These are phyloP conservation scores for Latrodectus hesperus DNA, from an alignment of 2,888 invertebrate genomes.

Conservation along the genomic window DNA sequence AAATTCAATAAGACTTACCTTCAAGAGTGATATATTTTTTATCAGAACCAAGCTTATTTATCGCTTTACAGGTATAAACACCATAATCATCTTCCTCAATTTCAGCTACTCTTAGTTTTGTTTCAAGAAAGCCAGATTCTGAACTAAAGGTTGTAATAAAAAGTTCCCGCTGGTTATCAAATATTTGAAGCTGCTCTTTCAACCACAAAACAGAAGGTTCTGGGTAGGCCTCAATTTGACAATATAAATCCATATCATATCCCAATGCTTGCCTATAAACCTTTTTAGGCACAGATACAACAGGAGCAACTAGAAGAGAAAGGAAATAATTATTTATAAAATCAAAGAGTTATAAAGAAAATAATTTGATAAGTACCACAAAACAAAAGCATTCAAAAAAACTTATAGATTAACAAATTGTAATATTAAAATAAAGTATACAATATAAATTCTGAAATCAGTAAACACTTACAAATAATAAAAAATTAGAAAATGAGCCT, in stretches of 20 bases:
- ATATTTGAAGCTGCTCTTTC: constrained; percentile 85
- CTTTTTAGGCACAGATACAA: constrained; percentile 83
- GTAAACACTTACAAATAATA: too few relatives aligned
- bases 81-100: constrained; percentile 95
- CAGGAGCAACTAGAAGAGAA: constrained; percentile 81
- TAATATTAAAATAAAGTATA: too few relatives aligned
- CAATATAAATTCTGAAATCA: too few relatives aligned
- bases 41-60: constrained; percentile 89
- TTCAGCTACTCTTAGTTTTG: constrained; percentile 89
- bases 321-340: too few relatives aligned
- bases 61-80: constrained; percentile 87
- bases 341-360: too few relatives aligned
- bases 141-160: constrained; percentile 93
- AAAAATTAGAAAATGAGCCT: too few relatives aligned
- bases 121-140: constrained; percentile 93
- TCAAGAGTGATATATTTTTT: constrained; percentile 87
- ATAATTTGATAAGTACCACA: too few relatives aligned
- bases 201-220: constrained; percentile 94
- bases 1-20: constrained; percentile 78
- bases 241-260: constrained; percentile 95
- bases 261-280: constrained; percentile 90
- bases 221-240: constrained; percentile 96
- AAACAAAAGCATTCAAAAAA: too few relatives aligned
- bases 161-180: constrained; percentile 86
- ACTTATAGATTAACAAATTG: too few relatives aligned